Percentiles rank a stretch among this genome's conserved stretches.
phyloP scores from a whole-genome alignment of 2,888 invertebrate genomes.

The Trachelus tabidus region DNA sequence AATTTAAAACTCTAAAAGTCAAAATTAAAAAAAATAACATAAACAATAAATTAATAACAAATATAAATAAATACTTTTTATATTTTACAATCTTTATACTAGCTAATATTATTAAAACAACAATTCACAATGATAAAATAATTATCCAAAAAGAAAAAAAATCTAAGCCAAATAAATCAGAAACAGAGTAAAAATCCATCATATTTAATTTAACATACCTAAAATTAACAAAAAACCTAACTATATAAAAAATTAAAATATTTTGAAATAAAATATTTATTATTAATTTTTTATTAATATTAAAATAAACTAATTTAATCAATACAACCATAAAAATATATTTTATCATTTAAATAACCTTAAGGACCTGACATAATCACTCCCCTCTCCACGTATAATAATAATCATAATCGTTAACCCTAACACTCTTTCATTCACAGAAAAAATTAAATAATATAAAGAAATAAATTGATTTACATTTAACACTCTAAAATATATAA shows the following conservation, averaged over 20 bases:
- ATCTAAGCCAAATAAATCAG: constrained; percentile 37
- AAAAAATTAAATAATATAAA: constrained; percentile 70
- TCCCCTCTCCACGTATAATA: no score
- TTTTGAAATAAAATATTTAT: constrained; percentile 66
- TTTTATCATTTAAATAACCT: constrained; percentile 74
- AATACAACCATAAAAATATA: constrained; percentile 58
- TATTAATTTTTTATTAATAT: constrained; percentile 68
- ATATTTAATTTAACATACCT: constrained; percentile 55
- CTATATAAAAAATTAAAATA: constrained; percentile 53
- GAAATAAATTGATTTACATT: constrained; percentile 69
- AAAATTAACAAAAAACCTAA: no score
- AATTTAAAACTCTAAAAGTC: constrained; percentile 71
- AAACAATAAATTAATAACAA: constrained; percentile 68
- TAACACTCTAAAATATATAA: constrained; percentile 69
- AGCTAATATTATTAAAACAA: constrained; percentile 71
- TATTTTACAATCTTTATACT: constrained; percentile 69
- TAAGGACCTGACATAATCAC: constrained; percentile 63
- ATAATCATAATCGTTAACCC: no score
- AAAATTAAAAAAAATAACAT: constrained; percentile 72
- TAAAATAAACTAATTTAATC: constrained; percentile 59
- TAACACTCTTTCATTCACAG: constrained; percentile 70
- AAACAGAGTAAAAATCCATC: constrained; percentile 54
- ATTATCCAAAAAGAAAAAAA: constrained; percentile 33
- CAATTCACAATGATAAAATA: constrained; percentile 72
- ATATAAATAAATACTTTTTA: constrained; percentile 71